Base-by-base conservation (phyloP, 2,113 vertebrate genomes). In the Calonectris borealis region DNA sequence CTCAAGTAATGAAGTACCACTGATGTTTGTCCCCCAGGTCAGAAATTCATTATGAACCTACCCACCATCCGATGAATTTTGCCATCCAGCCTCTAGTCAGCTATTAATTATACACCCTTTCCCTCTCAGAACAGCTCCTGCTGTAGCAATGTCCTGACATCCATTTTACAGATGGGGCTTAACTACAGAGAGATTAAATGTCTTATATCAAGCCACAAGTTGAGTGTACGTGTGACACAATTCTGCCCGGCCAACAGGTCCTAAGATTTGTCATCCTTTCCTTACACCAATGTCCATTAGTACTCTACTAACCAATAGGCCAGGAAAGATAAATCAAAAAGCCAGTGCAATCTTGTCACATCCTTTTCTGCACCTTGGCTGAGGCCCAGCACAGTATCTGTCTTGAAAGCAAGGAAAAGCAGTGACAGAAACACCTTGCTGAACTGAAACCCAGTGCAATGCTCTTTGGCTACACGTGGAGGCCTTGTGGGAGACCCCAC, bases 31-130 rank as follows among this genome's bases (percentile, higher is more conserved):
- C 76, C 91, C 68, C 12, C 60, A 84, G 95, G 94, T 96, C 55
- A 94, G 72, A 96, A 96, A 97, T 94, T 95, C 93, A 91, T 95
- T 96, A 88, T 75, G 86, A 94, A 91, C 51, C 51, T 93, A 46
- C 64, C 46, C 60, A 93, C 65, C 72, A 88, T 46, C 48, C 24
- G 3, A 95, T 91, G 91, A 95, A 94, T 93, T 96, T 96, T 96
- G 8, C 83, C 48, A 84, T 91, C 86, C 93, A 81, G 83, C 91
- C 88, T 92, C 92, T 84, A 94, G 91, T 96, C 91, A 94, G 70
- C 91, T 86, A 96, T 94, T 95, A 96, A 95, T 95, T 97, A 92
- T 51, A 83, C 11, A 75, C 61, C 24, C 68, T 65, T 92, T 91
- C 42, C 36, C 72, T 94, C 79, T 95, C 60, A 48, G 79, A 88